A percentile compares a stretch with the other conserved stretches of the same genome.
Conservation (phyloP, 2,888 invertebrate genomes). For the Morpho achilles region DNA sequence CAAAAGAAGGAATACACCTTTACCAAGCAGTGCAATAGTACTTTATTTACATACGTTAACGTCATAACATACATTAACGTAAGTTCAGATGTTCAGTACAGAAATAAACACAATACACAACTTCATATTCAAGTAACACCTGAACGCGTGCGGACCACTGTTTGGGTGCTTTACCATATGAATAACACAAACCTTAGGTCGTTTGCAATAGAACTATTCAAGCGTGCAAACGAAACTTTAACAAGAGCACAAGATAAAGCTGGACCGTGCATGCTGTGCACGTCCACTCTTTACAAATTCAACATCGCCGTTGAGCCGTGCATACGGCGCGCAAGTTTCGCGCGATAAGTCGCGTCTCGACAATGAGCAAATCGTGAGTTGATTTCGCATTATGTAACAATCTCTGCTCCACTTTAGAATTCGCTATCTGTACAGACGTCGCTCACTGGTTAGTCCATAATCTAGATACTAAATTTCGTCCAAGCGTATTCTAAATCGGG, state of each 20-base stretch:
- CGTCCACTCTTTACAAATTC: constrained; percentile 76
- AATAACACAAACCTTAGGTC: constrained; percentile 2
- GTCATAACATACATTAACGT: too few species aligned
- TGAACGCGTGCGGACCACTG: background rate
- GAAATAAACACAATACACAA: background rate
- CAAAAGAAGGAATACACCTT: too few species aligned
- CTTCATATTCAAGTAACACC: too few species aligned
- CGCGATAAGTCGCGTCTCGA: constrained; percentile 60
- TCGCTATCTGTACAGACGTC: constrained; percentile 24
- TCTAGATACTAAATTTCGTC: constrained; percentile 30
- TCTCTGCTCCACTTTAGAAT: constrained; percentile 28
- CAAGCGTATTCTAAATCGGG: constrained; percentile 26
- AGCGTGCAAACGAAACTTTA: constrained; percentile 45
- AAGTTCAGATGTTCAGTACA: constrained; percentile 4
- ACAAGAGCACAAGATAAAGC: constrained; percentile 63
- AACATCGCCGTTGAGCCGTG: constrained; percentile 66
- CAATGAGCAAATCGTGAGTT: constrained; percentile 57
- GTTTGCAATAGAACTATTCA: constrained; percentile 24
- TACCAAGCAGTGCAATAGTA: too few species aligned
- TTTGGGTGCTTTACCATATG: background rate
- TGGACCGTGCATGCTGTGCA: constrained; percentile 65
- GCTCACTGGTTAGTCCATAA: constrained; percentile 23
- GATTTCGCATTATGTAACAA: constrained; percentile 42
- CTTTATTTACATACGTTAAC: too few species aligned
- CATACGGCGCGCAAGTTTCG: constrained; percentile 66